These are phyloP conservation scores for Eptesicus fuscus DNA, from an alignment of 2,113 vertebrate species.

Conservation along the genomic window DNA sequence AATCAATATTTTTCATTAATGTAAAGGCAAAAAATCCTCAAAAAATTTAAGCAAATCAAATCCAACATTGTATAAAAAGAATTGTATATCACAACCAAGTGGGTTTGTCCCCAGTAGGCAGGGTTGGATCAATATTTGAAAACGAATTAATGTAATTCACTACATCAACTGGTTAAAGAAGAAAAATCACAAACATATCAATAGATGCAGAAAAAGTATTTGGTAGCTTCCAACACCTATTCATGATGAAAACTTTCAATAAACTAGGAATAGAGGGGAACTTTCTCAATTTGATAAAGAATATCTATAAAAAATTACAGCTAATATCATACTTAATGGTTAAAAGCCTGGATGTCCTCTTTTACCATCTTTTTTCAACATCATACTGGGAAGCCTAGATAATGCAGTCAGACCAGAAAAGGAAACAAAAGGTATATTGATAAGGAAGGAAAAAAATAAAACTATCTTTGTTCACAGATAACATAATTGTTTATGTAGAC, in stretches of 20 bases:
- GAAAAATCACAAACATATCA: neutral
- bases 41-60: neutral
- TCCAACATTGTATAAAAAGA: neutral
- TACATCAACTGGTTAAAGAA: neutral
- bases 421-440: neutral
- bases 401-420: neutral
- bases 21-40: neutral
- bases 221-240: neutral
- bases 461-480: neutral
- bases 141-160: neutral
- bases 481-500: neutral
- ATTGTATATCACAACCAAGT: neutral
- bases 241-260: neutral
- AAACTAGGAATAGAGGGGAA: neutral
- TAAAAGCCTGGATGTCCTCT: neutral
- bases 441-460: neutral
- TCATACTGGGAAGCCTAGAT: neutral
- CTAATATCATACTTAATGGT: neutral
- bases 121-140: neutral
- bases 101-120: neutral
- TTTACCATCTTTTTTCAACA: neutral
- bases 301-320: neutral
- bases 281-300: neutral
- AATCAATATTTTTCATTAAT: neutral
- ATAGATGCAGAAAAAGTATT: neutral